Evolutionary conservation across 2,888 invertebrate species (phyloP).

Genomic region (Xestia sexstrigata): DNA sequence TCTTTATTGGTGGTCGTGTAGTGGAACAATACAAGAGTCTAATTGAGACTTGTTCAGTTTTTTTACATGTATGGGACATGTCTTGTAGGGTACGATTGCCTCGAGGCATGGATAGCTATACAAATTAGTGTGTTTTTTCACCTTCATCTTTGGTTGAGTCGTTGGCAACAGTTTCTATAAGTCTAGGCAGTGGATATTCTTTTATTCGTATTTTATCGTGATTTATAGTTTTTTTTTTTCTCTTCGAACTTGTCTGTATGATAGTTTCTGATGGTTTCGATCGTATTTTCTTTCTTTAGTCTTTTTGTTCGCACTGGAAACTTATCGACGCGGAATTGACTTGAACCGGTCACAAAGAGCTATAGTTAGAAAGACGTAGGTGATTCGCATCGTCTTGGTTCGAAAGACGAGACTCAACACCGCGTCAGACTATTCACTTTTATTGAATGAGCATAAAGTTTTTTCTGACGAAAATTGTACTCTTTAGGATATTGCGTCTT

Average conservation of each 20-base stretch:
- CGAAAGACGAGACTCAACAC: neutral
- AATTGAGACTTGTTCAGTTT: slow-evolving; percentile 8
- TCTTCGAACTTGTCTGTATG: neutral
- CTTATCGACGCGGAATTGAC: neutral
- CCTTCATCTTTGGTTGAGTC: neutral
- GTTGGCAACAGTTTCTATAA: slow-evolving; percentile 4
- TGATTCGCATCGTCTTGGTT: neutral
- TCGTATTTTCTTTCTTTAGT: neutral
- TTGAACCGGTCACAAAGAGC: neutral
- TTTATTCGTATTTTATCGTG: neutral
- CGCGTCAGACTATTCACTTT: neutral
- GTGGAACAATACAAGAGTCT: neutral
- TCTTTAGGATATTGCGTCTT: slow-evolving; percentile 7
- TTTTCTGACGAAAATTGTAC: neutral
- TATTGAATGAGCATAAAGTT: neutral
- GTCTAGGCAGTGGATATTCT: neutral
- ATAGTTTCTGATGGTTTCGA: slow-evolving; percentile 1
- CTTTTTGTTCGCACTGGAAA: neutral
- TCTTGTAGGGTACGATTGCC: neutral
- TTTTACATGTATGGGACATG: slow-evolving; percentile 2
- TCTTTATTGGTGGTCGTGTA: slow-evolving; percentile 8
- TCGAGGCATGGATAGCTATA: neutral
- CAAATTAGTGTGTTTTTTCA: neutral
- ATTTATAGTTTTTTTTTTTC: slow-evolving; percentile 21
- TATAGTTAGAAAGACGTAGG: neutral